These are phyloP conservation scores for Amazona finschi DNA, from an alignment of 2,797 vertebrate genomes.

Conservation along the genomic window DNA sequence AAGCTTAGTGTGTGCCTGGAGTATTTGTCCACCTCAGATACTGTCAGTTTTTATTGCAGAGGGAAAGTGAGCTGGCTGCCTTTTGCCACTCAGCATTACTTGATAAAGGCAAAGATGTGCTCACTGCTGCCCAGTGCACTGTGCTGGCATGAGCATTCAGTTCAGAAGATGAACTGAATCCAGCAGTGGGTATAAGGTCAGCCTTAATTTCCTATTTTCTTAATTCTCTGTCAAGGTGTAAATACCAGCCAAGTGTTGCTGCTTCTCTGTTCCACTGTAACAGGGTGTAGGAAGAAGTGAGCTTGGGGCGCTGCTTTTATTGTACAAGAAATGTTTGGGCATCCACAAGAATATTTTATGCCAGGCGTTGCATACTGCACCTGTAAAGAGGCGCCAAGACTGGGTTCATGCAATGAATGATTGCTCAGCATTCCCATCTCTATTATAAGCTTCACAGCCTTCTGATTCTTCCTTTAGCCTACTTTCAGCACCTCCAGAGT, in stretches of 20 bases:
- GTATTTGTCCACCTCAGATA: neutral
- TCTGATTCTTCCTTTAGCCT: conserved; percentile 8
- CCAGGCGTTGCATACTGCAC: neutral
- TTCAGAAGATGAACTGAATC: neutral
- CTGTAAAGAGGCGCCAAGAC: neutral
- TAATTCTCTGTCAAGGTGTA: neutral
- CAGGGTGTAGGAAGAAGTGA: neutral
- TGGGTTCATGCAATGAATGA: neutral
- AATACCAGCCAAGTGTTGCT: neutral
- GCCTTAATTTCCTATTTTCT: neutral
- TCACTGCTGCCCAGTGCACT: neutral
- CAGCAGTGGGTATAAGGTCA: neutral
- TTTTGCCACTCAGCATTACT: neutral
- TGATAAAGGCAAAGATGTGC: neutral
- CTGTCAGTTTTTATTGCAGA: neutral
- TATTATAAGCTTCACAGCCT: neutral
- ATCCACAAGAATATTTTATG: neutral
- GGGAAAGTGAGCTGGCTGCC: neutral
- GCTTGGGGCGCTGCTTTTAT: neutral
- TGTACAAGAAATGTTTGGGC: neutral
- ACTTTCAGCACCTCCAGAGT: neutral
- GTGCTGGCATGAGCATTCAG: neutral
- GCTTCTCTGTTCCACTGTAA: neutral
- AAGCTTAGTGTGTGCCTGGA: neutral
- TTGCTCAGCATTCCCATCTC: conserved; percentile 1